Evolutionary conservation across 2,888 invertebrate genomes (phyloP).

Genomic region (Lycia hirtaria): DNA sequence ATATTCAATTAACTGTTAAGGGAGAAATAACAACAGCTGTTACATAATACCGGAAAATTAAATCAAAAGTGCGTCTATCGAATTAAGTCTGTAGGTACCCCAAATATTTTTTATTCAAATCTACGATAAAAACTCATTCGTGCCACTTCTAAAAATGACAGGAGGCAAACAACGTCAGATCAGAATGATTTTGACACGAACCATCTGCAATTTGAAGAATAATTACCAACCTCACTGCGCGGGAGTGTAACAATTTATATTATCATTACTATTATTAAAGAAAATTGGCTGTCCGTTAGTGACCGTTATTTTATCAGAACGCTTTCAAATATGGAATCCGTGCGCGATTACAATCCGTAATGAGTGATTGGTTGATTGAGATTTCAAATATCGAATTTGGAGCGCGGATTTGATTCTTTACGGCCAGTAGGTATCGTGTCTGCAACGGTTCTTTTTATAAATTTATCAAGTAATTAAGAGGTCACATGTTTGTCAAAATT

Average conservation of each 20-base stretch:
- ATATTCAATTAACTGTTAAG: too few species aligned
- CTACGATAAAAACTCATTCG: background rate
- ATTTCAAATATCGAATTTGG: slow-evolving; percentile 40
- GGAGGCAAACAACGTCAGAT: slow-evolving; percentile 23
- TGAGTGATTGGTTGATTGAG: slow-evolving; percentile 43
- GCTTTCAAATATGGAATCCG: slow-evolving; percentile 59
- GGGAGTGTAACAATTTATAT: slow-evolving; percentile 47
- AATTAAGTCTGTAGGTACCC: too few species aligned
- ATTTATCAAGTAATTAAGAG: slow-evolving; percentile 10
- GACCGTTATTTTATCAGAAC: slow-evolving; percentile 54
- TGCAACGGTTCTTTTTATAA: slow-evolving; percentile 18
- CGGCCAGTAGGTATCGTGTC: slow-evolving; percentile 17
- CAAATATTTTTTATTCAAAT: too few species aligned
- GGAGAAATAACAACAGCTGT: too few species aligned
- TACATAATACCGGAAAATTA: too few species aligned
- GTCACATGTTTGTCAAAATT: slow-evolving; percentile 8
- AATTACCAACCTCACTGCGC: slow-evolving; percentile 41
- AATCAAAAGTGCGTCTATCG: too few species aligned
- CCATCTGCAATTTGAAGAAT: slow-evolving; percentile 44
- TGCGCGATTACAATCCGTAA: slow-evolving; percentile 53
- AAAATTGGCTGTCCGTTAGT: slow-evolving; percentile 52
- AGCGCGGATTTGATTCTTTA: slow-evolving; percentile 28
- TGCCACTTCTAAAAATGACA: slow-evolving; percentile 17
- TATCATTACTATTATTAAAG: slow-evolving; percentile 51
- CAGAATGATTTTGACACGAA: slow-evolving; percentile 39